Evolutionary conservation across 2,888 invertebrate species (phyloP), one percentile per base, ranked within the genome.

Genomic region (Chrysolina americana): DNA sequence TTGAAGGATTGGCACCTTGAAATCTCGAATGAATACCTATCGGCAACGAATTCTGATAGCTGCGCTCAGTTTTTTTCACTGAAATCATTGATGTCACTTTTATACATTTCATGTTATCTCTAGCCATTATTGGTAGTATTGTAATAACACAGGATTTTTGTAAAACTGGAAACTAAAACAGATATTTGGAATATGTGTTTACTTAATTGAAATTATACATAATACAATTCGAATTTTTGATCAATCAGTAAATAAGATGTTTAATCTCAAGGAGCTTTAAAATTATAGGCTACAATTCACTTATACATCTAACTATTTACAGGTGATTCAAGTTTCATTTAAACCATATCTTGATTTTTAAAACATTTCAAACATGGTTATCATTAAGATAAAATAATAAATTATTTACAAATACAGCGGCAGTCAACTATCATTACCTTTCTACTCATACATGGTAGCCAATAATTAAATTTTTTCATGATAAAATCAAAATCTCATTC

Each of bases 251-350:
- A 59, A 59, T 50, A 50, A 50, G 9, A 50, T 4, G 15, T 15
- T 44, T 44, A 44, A 15, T 44, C 44, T 15, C 19, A 1, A 8
- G n/a, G 8, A 13, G 15, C 15, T 53, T 53, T 19, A 17, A 28
- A 59, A 28, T 59, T 28, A 36, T n/a, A 59, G 36, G 23, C 36
- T 59, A 59, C 36, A 59, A 59, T 13, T 59, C n/a, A 59, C 28
- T 59, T 59, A 15, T 36, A 59, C n/a, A 59, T 13, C 8, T 59
- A 59, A 59, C 28, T 59, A 59, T 59, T 59, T 59, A 59, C 59
- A 59, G 36, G 15, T 59, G n/a, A 1, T 28, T n/a, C 28, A 5
- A 59, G 13, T n/a, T 59, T 59, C 10, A 28, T n/a, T 17, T 8
- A 17, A 17, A 17, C 48, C 17, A 19, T 13, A 59, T 59, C 8